Percentiles rank a stretch among this genome's conserved stretches.
Evolutionary conservation across 2,113 vertebrate species (phyloP).

Genomic region (Brevimyrus niger): DNA sequence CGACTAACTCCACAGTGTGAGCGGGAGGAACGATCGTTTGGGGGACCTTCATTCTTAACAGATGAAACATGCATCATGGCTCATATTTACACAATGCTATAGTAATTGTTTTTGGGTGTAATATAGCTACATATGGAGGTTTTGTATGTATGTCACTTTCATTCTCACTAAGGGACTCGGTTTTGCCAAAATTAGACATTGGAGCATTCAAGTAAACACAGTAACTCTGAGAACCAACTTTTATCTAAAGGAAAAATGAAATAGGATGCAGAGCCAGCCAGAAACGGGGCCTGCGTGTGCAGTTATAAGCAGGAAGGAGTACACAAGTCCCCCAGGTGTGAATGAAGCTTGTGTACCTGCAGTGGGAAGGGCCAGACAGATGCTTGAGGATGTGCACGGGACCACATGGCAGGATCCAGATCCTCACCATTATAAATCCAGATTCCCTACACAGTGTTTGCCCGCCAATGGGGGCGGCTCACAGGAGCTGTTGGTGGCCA

Average conservation of each 20-base stretch:
- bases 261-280: not conserved
- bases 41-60: not conserved
- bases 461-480: conserved; percentile 25
- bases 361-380: conserved; percentile 13
- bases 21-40: not conserved
- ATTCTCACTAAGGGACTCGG: not conserved
- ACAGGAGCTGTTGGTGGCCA: conserved; percentile 1
- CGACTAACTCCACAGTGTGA: conserved; percentile 15
- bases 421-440: conserved; percentile 36
- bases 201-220: not conserved
- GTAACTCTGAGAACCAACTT: not conserved
- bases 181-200: not conserved
- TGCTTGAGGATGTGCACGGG: conserved; percentile 1
- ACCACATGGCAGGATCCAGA: not conserved
- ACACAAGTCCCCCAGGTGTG: not conserved
- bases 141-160: not conserved
- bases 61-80: not conserved
- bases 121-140: not conserved
- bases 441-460: conserved; percentile 26
- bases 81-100: not conserved
- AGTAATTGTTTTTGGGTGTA: not conserved
- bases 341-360: not conserved
- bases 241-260: not conserved
- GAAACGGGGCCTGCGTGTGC: not conserved
- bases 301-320: not conserved